These are phyloP conservation scores for Diplogasteroides magnus DNA, from an alignment of 1,140 invertebrate genomes.

Conservation along the genomic window DNA sequence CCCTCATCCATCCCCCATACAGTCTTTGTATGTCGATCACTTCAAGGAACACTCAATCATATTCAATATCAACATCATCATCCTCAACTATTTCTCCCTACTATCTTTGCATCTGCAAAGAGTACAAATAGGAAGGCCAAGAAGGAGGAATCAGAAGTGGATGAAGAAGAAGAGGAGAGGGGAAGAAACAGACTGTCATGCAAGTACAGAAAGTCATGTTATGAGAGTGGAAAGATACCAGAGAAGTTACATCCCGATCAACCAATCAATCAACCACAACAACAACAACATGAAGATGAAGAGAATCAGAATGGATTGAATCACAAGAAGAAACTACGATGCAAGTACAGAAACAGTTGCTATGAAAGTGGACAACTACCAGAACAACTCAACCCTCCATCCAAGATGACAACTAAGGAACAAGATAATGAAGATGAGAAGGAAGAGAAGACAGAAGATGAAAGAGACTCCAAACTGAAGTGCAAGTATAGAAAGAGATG, in stretches of 20 bases:
- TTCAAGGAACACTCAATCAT: not conserved
- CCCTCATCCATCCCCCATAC: not conserved
- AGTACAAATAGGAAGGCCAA: not conserved
- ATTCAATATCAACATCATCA: not conserved
- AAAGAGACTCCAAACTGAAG: not conserved
- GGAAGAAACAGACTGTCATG: constrained; percentile 33
- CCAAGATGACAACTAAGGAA: not conserved
- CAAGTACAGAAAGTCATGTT: constrained; percentile 38
- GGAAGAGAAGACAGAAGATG: not conserved
- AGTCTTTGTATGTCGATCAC: not conserved
- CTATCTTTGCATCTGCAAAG: not conserved
- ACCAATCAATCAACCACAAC: not conserved
- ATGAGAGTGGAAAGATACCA: constrained; percentile 31
- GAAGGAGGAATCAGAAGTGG: not conserved
- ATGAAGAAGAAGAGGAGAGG: constrained; percentile 26
- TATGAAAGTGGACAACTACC: constrained; percentile 38
- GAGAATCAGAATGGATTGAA: constrained; percentile 25
- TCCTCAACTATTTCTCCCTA: not conserved
- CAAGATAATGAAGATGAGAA: not conserved
- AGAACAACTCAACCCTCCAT: constrained; percentile 11
- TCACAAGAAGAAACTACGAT: constrained; percentile 31
- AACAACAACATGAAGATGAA: constrained; percentile 4
- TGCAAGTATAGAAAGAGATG: not conserved
- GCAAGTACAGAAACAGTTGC: constrained; percentile 39
- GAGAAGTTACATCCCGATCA: constrained; percentile 18